Evolutionary conservation across 1,140 invertebrate species (phyloP), one percentile per base, ranked within the genome.

Genomic region (Alviniconcha marisindica): DNA sequence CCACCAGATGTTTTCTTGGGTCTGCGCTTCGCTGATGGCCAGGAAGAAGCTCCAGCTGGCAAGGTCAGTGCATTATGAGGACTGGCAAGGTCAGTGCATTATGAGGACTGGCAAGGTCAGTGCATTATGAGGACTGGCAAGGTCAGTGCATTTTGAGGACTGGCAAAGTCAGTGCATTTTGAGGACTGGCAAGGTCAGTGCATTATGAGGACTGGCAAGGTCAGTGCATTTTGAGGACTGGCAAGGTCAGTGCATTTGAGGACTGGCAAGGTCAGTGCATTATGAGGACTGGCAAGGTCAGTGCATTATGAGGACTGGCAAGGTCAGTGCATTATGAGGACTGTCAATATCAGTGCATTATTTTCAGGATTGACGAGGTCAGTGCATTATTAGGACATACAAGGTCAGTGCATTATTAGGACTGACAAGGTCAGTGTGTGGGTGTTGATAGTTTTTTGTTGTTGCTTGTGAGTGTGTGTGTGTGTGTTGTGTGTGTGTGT

Each of bases 1-100:
- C 89, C 91, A n/a, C 91, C 91, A 18, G 91, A 92, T 66, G 91
- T 92, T 28, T 92, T 89, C 83, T 83, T 92, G 76, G 88, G 88
- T 1, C 88, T 92, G 0, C 83, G 89, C 12, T 92, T 91, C 76
- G 85, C 54, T 77, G 89, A 90, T 77, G 78, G 84, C 2, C 82
- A 86, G 60, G 81, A 83, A 24, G n/a, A 66, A 42, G 69, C n/a
- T 60, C 31, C 15, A 14, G 66, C 51, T 33, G n/a, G 74, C 31
- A 79, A 63, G 54, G 82, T 80, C 18, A 36, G 54, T 33, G 4
- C 5, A 24, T 12, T 21, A 60, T 4, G 10, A 60, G 24, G 56
- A 60, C 7, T 48, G 7, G 5, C 18, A 48, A 5, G 5, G 44
- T 48, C n/a, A n/a, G n/a, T n/a, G n/a, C n/a, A n/a, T n/a, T n/a